Evolutionary conservation across 2,113 vertebrate species (phyloP).

Genomic region (Salvelinus sp.): DNA sequence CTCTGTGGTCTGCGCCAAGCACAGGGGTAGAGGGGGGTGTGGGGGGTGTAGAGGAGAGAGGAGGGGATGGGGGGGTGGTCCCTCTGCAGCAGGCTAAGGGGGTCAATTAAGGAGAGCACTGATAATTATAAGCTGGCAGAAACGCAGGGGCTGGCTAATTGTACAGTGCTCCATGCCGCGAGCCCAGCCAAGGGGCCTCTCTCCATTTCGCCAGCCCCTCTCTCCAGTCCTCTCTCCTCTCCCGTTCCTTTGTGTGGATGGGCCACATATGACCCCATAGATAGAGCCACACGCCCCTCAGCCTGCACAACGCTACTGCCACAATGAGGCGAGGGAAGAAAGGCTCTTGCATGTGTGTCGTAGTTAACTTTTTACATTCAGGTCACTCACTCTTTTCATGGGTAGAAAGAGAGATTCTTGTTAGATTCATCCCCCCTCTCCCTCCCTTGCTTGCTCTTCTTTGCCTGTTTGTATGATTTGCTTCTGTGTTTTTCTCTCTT

Average conservation of each 20-base stretch:
- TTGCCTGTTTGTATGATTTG: background rate
- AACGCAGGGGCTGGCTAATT: constrained; percentile 80
- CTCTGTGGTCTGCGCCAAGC: constrained; percentile 84
- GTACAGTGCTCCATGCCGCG: constrained; percentile 70
- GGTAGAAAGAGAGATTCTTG: constrained; percentile 54
- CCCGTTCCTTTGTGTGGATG: constrained; percentile 67
- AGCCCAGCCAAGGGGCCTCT: constrained; percentile 70
- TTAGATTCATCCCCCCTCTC: constrained; percentile 36
- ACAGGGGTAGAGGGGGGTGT: constrained; percentile 33
- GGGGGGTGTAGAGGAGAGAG: background rate
- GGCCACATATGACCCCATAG: constrained; percentile 46
- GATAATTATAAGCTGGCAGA: constrained; percentile 89
- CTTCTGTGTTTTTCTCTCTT: background rate
- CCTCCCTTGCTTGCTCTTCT: constrained; percentile 16
- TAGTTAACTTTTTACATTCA: constrained; percentile 75
- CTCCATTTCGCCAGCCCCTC: constrained; percentile 49
- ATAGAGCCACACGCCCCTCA: constrained; percentile 58
- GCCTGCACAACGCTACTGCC: constrained; percentile 53
- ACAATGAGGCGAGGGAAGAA: constrained; percentile 52
- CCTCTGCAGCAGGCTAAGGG: constrained; percentile 77
- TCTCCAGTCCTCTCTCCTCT: constrained; percentile 55
- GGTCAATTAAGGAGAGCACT: constrained; percentile 86
- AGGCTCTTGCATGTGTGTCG: constrained; percentile 59
- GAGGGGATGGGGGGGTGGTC: constrained; percentile 40
- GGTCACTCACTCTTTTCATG: constrained; percentile 53